Evolutionary conservation across 2,113 vertebrate species (phyloP), one percentile per base, ranked within the genome.

Genomic region (Pseudopodoces humilis): DNA sequence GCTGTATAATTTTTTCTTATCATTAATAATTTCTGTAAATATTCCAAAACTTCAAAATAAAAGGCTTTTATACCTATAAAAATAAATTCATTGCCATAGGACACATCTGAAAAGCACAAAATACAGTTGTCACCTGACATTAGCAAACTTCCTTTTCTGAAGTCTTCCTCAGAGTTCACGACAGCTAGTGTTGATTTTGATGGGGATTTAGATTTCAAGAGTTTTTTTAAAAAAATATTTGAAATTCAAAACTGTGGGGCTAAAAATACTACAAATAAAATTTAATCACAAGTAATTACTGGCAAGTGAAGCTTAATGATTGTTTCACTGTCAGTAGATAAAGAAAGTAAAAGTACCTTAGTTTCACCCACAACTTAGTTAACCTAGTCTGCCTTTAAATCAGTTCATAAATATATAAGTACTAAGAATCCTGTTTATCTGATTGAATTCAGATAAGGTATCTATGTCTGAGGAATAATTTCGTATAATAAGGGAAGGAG

Each of bases 291-390:
- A 11, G 1, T 71, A 64, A 47, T 68, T 15, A 39, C 18, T 56
- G 17, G 3, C 3, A 58, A 58, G 13, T 49, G 9, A 12, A 10
- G 4, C 3, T 89, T 39, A 60, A 65, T 52, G 25, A 28, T 46
- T 37, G 10, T 60, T 91, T 65, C 31, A 39, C 8, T 30, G 9
- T 15, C 50, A 35, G 25, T 47, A 0, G 0, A 20, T 65, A 47
- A 69, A 67, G 44, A 60, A 65, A 31, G 9, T 18, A 39, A 50
- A 69, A 83, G 18, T 23, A 13, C 15, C 6, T 91, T 53, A 37
- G 56, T 81, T 89, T 93, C 30, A 89, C 22, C 4, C n/a, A 67
- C 15, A 53, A 24, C 1, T 62, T 46, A 62, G 13, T 83, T 79
- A 64, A 71, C 12, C 5, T 44, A 55, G 10, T 41, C 24, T 81